Conservation (phyloP, 2,888 invertebrate genomes). For the Platycheirus albimanus region DNA sequence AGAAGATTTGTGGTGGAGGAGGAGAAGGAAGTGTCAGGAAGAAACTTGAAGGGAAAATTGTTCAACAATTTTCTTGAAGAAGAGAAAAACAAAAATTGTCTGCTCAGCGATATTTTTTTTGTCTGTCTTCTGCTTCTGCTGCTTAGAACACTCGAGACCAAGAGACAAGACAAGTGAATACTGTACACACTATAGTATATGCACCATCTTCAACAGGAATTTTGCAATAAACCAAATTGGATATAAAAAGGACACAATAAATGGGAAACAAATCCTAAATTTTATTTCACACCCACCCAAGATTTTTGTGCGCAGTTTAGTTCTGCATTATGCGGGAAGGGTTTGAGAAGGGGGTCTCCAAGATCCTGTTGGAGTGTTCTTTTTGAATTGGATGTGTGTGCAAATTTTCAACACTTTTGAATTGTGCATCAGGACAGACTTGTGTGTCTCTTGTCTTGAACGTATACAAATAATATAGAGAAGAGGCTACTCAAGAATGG, state of each 20-base stretch:
- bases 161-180: slow-evolving; percentile 55
- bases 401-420: slow-evolving; percentile 63
- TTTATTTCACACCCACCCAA: slow-evolving; percentile 71
- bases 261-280: slow-evolving; percentile 73
- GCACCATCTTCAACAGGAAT: slow-evolving; percentile 56
- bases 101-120: slow-evolving; percentile 54
- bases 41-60: slow-evolving; percentile 54
- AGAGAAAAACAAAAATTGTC: slow-evolving; percentile 19
- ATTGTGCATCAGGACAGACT: slow-evolving; percentile 42
- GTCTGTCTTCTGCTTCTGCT: not conserved
- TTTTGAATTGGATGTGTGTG: slow-evolving; percentile 49
- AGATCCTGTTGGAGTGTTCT: slow-evolving; percentile 1
- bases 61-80: slow-evolving; percentile 52
- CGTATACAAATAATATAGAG: too few relatives aligned
- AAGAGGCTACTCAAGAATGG: slow-evolving; percentile 9
- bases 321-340: slow-evolving; percentile 8
- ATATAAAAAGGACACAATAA: slow-evolving; percentile 70
- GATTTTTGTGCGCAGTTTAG: slow-evolving; percentile 34
- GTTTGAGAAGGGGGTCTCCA: not conserved
- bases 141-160: slow-evolving; percentile 45
- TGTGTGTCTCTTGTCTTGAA: slow-evolving; percentile 37
- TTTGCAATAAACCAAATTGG: slow-evolving; percentile 73
- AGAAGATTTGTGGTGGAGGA: not conserved
- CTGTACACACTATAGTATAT: not conserved
- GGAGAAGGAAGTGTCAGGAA: slow-evolving; percentile 20